A percentile compares a stretch with the other conserved stretches of the same genome.
These are phyloP conservation scores for Toxotes chatareus DNA, from an alignment of 2,113 vertebrate species.

Conservation along the genomic window DNA sequence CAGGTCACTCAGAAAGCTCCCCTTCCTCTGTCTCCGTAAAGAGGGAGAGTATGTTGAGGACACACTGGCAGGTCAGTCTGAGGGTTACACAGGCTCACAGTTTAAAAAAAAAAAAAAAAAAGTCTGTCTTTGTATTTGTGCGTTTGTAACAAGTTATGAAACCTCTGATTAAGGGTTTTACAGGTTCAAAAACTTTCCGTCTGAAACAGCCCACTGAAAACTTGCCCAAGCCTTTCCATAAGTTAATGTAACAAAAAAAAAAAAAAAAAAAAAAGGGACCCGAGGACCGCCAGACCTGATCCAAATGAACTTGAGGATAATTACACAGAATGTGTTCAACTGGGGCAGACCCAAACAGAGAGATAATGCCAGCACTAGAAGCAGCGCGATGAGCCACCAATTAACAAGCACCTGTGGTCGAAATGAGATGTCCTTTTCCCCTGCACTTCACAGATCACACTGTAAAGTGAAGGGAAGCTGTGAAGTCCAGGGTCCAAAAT, in stretches of 20 bases:
- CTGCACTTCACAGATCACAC: too few relatives aligned
- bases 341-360: neutral
- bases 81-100: neutral
- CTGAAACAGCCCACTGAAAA: neutral
- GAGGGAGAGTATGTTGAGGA: slow-evolving; percentile 20
- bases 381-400: neutral
- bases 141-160: neutral
- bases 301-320: neutral
- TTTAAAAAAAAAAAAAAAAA: too few relatives aligned
- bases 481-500: too few relatives aligned
- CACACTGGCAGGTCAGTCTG: neutral
- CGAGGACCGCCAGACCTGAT: neutral
- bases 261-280: too few relatives aligned
- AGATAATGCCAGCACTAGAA: neutral
- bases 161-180: neutral
- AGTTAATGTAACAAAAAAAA: neutral
- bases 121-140: neutral
- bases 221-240: neutral
- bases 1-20: neutral
- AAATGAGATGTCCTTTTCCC: neutral
- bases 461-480: too few relatives aligned
- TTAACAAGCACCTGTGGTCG: neutral
- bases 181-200: neutral
- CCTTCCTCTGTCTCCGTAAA: neutral
- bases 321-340: neutral